Evolutionary conservation across 2,113 vertebrate species (phyloP), one percentile per base, ranked within the genome.

Genomic region (Scopus umbretta): DNA sequence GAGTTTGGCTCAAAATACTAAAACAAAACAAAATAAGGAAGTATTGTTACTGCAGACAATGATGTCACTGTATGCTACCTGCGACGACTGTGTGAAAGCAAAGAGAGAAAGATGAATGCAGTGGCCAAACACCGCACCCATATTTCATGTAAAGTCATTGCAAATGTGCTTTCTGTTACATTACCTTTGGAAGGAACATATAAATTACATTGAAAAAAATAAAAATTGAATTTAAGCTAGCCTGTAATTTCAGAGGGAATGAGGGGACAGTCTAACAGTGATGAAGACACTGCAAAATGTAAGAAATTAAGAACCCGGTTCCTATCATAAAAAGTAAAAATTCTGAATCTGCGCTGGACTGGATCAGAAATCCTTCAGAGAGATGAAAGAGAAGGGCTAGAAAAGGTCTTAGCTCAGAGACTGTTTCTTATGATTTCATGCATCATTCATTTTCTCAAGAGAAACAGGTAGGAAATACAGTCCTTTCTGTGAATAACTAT

Each of bases 401-500:
- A 70, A 91, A 78, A 80, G 13, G 17, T 15, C 32, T 70, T 93
- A 84, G 27, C 38, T 88, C 36, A 61, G 61, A 87, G 16, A 55
- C 11, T 82, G 34, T 80, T 94, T 70, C 45, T 86, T 85, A 81
- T 42, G n/a, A 61, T 94, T 95, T 87, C 58, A 90, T 58, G 73
- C 56, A 94, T 96, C 43, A 78, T 86, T 95, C 68, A 70, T 80
- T 95, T 97, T 92, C 62, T 62, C 43, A 76, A 74, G 80, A 92
- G 80, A 82, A 89, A 74, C 5, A 70, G 8, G 26, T 80, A 88
- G 18, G 74, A 86, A 97, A 82, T 53, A 68, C 19, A 94, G 53
- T 59, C 49, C 23, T 80, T 94, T 90, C 40, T 53, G 36, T 84
- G 58, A 68, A 53, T 70, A 90, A 62, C 58, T 82, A 11, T 19